These are phyloP conservation scores for Vespertilio murinus DNA, from an alignment of 2,797 vertebrate genomes.

Conservation along the genomic window DNA sequence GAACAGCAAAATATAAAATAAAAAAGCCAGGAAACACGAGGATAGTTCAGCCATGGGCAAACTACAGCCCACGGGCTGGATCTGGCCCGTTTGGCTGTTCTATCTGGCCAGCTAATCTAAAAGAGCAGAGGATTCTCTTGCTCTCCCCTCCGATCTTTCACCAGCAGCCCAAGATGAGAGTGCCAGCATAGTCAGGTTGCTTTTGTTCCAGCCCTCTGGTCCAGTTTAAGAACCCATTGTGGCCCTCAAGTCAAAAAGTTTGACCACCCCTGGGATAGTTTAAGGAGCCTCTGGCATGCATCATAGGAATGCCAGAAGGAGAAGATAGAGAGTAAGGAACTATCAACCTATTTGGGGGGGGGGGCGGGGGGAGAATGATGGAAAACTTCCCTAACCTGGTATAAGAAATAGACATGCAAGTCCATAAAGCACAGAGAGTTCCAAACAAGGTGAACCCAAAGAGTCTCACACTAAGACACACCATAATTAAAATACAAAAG, in stretches of 20 bases:
- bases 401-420: not conserved
- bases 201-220: too few species aligned
- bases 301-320: not conserved
- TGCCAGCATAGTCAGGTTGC: too few species aligned
- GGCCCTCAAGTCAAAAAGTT: too few species aligned
- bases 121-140: too few species aligned
- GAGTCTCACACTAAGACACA: not conserved
- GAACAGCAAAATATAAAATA: not conserved
- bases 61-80: too few species aligned
- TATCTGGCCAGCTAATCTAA: too few species aligned
- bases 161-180: too few species aligned
- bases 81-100: too few species aligned
- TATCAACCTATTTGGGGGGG: not conserved
- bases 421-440: not conserved
- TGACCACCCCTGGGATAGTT: too few species aligned
- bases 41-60: too few species aligned
- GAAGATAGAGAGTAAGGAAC: not conserved
- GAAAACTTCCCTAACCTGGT: not conserved
- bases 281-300: not conserved
- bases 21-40: not conserved
- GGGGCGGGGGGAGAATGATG: not conserved
- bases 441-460: not conserved
- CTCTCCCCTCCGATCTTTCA: too few species aligned
- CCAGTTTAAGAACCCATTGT: too few species aligned
- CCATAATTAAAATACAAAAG: not conserved